Base-by-base conservation (phyloP, 2,797 vertebrate species). In the Gymnocypris eckloni region DNA sequence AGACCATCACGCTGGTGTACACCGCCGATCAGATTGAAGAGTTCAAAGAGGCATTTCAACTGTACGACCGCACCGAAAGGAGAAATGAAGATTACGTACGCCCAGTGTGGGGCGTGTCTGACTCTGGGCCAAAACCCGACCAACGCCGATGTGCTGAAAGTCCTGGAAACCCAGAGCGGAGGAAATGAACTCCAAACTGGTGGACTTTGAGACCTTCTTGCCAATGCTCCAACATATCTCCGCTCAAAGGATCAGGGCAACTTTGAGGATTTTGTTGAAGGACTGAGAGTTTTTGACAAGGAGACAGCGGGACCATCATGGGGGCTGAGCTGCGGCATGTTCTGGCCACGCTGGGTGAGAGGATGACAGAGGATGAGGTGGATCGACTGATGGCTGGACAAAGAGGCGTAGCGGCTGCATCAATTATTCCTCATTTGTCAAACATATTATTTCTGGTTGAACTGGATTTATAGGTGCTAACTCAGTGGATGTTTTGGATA, bases 191-290 rank as follows among this genome's bases (percentile, higher is more conserved):
- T 86, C 90, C 18, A 99, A 97, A 91, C 93, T 96, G 94, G 92
- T 99, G 94, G 98, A 99, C 91, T 99, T 99, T 0, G 98, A 99
- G 92, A 98, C 96, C 85, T 99, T 99, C 94, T 92, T 99, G 88
- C 98, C 98, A 16, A 98, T 99, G 95, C 94, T 99, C 90, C 98
- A 99, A 89, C 98, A 99, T 86, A 97, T 99, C 93, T 98, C 98
- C 96, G 96, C 13, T 94, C 94, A 83, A 99, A 97, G 94, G 96
- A 99, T 93, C 96, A 99, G 90, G 98, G 98, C 82, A 97, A 96
- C 89, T 99, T 96, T 0, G 98, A 99, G 93, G 98, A 99, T 94
- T 99, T 99, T 0, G 98, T 99, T 88, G 98, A 99, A 91, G 98
- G 98, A 59, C 95, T 99, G 71, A 93, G 98, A 0, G 98, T 99